Base-by-base conservation (phyloP, 1,140 invertebrate genomes). In the Chrysoperla carnea region DNA sequence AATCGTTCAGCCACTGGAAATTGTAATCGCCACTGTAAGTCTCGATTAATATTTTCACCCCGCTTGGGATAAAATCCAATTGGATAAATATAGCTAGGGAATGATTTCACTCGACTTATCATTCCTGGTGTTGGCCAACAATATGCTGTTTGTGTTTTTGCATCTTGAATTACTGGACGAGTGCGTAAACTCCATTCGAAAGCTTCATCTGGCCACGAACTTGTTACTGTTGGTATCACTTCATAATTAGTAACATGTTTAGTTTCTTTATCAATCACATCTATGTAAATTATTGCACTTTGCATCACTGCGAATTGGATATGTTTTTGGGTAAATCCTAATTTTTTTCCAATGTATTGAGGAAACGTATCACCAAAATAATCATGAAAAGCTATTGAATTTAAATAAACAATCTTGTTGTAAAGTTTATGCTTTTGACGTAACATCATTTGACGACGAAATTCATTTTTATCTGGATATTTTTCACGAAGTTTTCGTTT, bases 1-100 rank as follows among this genome's bases (percentile, higher is more conserved):
- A 73, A 81, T 33, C 73, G 65, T 55, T 84, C 79, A 0, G 79
- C 80, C 39, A 73, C 72, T 0, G 78, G 78, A 51, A 84, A 84
- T 6, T 66, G 64, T 1, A 84, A 59, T 50, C 75, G 73, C 82
- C 82, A 86, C 53, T 84, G 78, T 8, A 83, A 57, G 44, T 70
- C 69, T 39, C 69, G 63, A 29, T 72, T 60, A 0, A 61, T 58
- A 52, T 78, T 77, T 3, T 58, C 49, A 5, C 67, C 64, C 13
- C 64, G 62, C 51, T 72, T 78, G 2, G 69, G 66, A 6, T 67
- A 58, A 56, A 70, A 77, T 15, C 76, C 74, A 44, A 78, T 64
- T 0, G 82, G 81, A 1, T 81, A 63, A 2, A 81, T 54, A 46
- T 80, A 69, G 46, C 75, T 83, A 6, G 76, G 77, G 37, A 75